Evolutionary conservation across 92 coral and sea anemone species (phyloP).

Genomic region (Heteractis magnifica): DNA sequence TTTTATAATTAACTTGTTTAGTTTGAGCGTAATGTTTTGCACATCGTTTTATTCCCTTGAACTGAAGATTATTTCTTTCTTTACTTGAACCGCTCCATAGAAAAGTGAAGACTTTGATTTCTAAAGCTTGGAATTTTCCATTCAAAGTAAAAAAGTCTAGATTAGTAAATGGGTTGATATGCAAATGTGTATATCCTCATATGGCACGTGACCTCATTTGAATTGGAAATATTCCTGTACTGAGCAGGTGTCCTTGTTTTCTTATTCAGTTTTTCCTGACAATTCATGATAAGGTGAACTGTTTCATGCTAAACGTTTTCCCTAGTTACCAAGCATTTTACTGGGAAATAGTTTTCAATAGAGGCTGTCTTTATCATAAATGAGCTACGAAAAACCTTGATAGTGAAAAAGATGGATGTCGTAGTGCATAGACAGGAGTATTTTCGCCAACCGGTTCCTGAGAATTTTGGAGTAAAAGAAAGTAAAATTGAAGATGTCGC

Average conservation of each 20-base stretch:
- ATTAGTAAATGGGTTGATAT: neutral
- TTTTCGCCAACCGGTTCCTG: neutral
- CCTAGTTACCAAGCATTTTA: neutral
- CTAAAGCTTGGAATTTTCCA: too few relatives aligned
- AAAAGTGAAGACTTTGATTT: too few relatives aligned
- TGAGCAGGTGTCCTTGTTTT: slow-evolving; percentile 7
- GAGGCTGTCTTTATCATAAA: neutral
- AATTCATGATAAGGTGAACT: neutral
- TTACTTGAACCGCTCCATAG: too few relatives aligned
- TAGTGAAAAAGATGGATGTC: slow-evolving; percentile 21
- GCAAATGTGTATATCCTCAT: neutral
- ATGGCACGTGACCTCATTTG: neutral
- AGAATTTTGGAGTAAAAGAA: neutral
- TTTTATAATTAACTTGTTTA: too few relatives aligned
- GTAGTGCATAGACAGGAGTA: neutral
- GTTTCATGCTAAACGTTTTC: neutral
- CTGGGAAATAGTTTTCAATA: neutral
- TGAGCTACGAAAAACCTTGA: neutral
- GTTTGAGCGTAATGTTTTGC: too few relatives aligned
- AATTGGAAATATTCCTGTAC: neutral
- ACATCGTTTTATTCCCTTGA: too few relatives aligned
- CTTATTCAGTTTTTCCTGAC: slow-evolving; percentile 17
- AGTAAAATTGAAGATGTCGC: slow-evolving; percentile 13
- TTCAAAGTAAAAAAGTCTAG: too few relatives aligned
- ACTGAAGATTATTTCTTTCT: too few relatives aligned